Evolutionary conservation across 1,140 invertebrate genomes (phyloP).

Genomic region (Formica selysi): DNA sequence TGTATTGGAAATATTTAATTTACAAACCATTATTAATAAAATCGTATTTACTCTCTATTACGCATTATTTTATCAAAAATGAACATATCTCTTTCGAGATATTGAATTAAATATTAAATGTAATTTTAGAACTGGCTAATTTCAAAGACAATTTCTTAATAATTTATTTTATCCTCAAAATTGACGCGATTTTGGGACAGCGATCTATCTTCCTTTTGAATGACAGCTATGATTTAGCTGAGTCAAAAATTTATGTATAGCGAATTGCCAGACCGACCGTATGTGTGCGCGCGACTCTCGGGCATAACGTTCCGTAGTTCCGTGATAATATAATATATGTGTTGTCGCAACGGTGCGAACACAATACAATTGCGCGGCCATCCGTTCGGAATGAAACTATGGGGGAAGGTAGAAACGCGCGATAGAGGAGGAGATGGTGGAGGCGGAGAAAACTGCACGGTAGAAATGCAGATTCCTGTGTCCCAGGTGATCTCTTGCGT

Average conservation of each 20-base stretch:
- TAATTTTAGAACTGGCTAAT: not conserved
- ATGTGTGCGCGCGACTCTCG: constrained; percentile 20
- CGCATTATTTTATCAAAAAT: not conserved
- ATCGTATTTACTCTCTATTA: not conserved
- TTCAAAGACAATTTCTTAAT: not conserved
- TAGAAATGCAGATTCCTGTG: not conserved
- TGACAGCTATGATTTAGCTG: constrained; percentile 12
- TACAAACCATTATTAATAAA: not conserved
- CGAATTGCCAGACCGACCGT: constrained; percentile 21
- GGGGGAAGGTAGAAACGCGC: not conserved
- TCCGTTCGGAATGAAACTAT: constrained; percentile 34
- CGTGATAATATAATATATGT: constrained; percentile 43
- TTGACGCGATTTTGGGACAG: not conserved
- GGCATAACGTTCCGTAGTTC: constrained; percentile 49
- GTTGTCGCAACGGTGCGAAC: constrained; percentile 23
- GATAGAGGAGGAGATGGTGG: not conserved
- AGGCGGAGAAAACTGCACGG: too few species aligned
- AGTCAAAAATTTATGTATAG: constrained; percentile 19
- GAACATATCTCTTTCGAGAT: not conserved
- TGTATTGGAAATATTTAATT: not conserved
- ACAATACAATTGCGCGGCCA: constrained; percentile 39
- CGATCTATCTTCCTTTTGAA: not conserved
- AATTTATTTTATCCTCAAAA: not conserved
- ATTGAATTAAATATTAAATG: not conserved
- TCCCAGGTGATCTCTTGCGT: constrained; percentile 43